phyloP scores from a whole-genome alignment of 2,797 vertebrate species.

The Enoplosus armatus region DNA sequence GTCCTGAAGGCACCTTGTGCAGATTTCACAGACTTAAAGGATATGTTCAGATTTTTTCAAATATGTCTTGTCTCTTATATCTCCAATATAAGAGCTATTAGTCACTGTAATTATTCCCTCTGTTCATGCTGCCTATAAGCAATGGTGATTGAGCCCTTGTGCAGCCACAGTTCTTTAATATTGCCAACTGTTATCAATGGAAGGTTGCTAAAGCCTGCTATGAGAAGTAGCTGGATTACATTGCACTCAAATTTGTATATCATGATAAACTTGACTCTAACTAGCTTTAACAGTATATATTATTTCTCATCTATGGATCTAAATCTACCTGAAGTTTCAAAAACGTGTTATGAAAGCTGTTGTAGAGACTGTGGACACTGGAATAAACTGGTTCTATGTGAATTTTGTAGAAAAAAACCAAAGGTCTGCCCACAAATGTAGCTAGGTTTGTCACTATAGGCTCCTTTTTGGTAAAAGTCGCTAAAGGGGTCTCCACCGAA shows the following conservation, averaged over 20 bases:
- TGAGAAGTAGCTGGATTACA: background rate
- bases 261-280: background rate
- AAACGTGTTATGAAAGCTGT: background rate
- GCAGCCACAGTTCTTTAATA: too few relatives aligned
- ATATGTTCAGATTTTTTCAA: background rate
- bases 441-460: background rate
- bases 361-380: background rate
- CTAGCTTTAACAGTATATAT: background rate
- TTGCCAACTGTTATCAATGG: background rate
- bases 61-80: background rate
- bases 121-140: background rate
- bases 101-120: background rate
- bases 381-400: background rate
- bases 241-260: background rate
- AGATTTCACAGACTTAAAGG: background rate
- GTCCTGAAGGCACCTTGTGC: background rate
- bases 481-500: background rate
- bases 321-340: background rate
- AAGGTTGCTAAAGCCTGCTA: background rate
- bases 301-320: background rate
- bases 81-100: background rate
- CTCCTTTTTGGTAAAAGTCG: background rate
- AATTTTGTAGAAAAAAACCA: background rate
- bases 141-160: background rate
- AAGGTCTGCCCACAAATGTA: background rate